A percentile compares a stretch with the other conserved stretches of the same genome.
Evolutionary conservation across 2,797 vertebrate species (phyloP).

Genomic region (Urosaurus nigricauda): DNA sequence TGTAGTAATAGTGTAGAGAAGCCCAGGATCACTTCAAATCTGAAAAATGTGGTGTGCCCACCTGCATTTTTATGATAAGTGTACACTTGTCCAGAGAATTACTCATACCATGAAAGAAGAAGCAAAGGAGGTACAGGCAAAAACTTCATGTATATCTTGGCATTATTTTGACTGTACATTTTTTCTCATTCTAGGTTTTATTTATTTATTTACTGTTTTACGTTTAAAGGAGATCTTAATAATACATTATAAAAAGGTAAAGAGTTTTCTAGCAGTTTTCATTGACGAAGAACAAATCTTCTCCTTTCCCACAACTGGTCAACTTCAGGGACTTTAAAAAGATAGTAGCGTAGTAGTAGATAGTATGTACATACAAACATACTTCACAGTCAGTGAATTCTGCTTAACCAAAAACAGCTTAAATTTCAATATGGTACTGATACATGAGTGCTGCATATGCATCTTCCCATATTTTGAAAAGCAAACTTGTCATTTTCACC

Average conservation of each 20-base stretch:
- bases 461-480: background rate
- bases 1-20: too few relatives aligned
- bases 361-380: background rate
- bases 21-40: too few relatives aligned
- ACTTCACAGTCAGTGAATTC: background rate
- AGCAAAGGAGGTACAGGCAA: background rate
- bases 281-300: background rate
- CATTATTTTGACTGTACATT: background rate
- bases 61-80: too few relatives aligned
- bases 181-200: background rate
- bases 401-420: background rate
- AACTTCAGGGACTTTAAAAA: background rate
- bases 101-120: background rate
- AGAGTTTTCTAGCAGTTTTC: background rate
- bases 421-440: too few relatives aligned
- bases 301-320: background rate
- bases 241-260: background rate
- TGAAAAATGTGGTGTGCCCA: too few relatives aligned
- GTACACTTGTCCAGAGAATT: too few relatives aligned
- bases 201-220: background rate
- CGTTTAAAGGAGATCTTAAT: background rate
- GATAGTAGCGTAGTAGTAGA: background rate
- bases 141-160: background rate
- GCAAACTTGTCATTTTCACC: background rate
- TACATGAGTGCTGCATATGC: background rate